A percentile compares a stretch with the other conserved stretches of the same genome.
These are phyloP conservation scores for Siniperca knerii DNA, from an alignment of 2,113 vertebrate genomes.

Conservation along the genomic window DNA sequence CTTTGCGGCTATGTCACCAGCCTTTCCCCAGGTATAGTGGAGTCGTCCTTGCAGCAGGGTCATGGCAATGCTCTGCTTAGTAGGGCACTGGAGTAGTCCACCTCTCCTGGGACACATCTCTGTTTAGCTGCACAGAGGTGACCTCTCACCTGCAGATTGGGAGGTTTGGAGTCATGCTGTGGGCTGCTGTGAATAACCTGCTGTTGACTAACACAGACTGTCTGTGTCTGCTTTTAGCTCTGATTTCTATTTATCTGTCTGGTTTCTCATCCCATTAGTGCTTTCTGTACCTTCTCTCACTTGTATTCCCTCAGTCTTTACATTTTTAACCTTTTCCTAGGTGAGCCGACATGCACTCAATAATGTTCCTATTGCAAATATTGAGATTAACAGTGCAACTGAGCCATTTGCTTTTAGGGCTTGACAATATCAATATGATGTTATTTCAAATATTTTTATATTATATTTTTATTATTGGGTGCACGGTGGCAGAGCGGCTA, in stretches of 20 bases:
- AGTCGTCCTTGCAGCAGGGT: slow-evolving; percentile 53
- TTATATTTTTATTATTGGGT: too few relatives aligned
- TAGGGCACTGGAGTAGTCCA: slow-evolving; percentile 57
- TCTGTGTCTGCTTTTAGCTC: slow-evolving; percentile 27
- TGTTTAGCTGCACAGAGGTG: slow-evolving; percentile 62
- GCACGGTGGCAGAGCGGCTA: too few relatives aligned
- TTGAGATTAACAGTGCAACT: neutral
- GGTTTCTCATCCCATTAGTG: neutral
- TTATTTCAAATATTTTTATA: neutral
- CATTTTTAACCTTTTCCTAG: neutral
- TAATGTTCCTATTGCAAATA: neutral
- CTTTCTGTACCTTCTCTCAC: neutral
- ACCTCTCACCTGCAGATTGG: slow-evolving; percentile 59
- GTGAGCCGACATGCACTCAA: neutral
- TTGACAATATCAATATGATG: too few relatives aligned
- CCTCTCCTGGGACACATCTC: slow-evolving; percentile 45
- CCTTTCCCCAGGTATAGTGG: neutral
- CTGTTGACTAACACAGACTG: neutral
- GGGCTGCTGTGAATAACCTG: slow-evolving; percentile 26
- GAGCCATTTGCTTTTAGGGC: neutral
- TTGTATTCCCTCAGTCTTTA: neutral
- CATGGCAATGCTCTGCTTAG: slow-evolving; percentile 36
- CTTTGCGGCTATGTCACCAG: neutral
- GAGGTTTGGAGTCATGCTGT: slow-evolving; percentile 16
- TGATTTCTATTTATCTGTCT: neutral